These are phyloP conservation scores for Mus caroli DNA, from an alignment of 2,797 vertebrate species.

Conservation along the genomic window DNA sequence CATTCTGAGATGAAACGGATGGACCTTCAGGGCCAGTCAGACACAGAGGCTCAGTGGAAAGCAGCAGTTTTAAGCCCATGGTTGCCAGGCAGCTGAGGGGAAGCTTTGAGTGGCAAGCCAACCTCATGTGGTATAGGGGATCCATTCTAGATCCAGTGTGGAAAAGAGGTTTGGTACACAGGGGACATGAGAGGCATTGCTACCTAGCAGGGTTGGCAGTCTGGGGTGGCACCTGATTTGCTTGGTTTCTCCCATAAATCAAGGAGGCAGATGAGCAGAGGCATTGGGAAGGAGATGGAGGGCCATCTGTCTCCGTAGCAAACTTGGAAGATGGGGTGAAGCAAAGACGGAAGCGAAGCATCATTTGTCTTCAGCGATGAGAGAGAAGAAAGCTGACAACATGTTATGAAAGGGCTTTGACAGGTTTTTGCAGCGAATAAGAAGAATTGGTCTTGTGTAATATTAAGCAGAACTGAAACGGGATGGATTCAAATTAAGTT, in stretches of 20 bases:
- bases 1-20: background rate
- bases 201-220: background rate
- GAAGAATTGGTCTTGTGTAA: slow-evolving; percentile 45
- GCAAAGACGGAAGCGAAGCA: background rate
- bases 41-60: fast-evolving
- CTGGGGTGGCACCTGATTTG: background rate
- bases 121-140: background rate
- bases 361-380: slow-evolving; percentile 60
- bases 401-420: slow-evolving; percentile 47
- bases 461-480: slow-evolving; percentile 38
- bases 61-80: fast-evolving
- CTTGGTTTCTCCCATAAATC: background rate
- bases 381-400: background rate
- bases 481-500: slow-evolving; percentile 36
- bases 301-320: slow-evolving; percentile 42
- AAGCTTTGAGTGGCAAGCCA: background rate
- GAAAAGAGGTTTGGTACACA: background rate
- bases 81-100: fast-evolving
- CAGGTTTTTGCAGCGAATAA: slow-evolving; percentile 54
- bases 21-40: no score
- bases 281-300: background rate
- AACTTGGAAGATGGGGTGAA: background rate
- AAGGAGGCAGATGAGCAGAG: background rate
- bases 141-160: background rate
- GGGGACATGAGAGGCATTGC: background rate